phyloP scores from a whole-genome alignment of 2,797 vertebrate genomes.

The Aotus griseimembra region DNA sequence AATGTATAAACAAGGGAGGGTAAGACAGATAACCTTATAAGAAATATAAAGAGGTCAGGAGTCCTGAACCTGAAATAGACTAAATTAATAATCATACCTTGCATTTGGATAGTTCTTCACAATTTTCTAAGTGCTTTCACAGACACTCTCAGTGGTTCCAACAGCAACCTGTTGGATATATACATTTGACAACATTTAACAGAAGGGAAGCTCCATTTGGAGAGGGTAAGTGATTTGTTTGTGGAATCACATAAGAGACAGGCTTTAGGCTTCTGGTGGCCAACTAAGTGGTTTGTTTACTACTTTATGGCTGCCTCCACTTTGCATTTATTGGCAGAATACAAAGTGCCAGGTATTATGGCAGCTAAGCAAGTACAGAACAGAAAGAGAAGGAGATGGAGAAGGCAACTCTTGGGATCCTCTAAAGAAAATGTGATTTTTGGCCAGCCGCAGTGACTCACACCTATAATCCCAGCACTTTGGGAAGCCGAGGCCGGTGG shows the following conservation, averaged over 20 bases:
- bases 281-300: neutral
- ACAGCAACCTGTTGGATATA: neutral
- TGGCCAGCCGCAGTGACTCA: neutral
- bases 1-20: neutral
- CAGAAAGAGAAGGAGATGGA: neutral
- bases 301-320: neutral
- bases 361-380: neutral
- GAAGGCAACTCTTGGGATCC: neutral
- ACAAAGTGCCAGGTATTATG: neutral
- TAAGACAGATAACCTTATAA: neutral
- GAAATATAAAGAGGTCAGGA: neutral
- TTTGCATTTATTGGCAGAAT: neutral
- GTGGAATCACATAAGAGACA: neutral
- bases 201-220: neutral
- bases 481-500: neutral
- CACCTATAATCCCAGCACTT: neutral
- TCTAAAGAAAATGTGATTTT: neutral
- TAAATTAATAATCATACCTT: neutral
- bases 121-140: neutral
- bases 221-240: neutral
- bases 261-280: neutral
- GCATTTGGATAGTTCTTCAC: neutral
- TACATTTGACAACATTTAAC: neutral
- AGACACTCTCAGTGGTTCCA: neutral
- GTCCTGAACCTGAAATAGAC: neutral